Evolutionary conservation across 2,888 invertebrate genomes (phyloP), one percentile per base, ranked within the genome.

Genomic region (Napeogenes inachia): DNA sequence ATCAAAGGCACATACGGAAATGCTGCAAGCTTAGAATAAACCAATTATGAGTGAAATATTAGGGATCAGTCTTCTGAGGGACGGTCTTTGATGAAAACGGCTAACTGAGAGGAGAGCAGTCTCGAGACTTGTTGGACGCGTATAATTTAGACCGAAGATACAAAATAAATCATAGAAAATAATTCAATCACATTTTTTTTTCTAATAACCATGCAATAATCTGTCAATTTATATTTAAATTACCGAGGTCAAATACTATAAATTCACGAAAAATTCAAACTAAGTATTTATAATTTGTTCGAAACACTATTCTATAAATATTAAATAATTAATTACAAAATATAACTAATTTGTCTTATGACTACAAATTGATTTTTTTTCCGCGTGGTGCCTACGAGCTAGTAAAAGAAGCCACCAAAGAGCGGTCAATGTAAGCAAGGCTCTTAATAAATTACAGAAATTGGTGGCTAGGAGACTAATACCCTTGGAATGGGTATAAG

Each of bases 11-110:
- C 84, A 87, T 80, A 87, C 87, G 89, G 88, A 84, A 85, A 81
- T 81, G 79, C 82, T 80, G 79, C 76, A 71, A 88, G 89, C 89
- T 89, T 89, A 89, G 90, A 87, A 88, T 90, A 90, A 89, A 89
- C 90, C 90, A 90, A 90, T 90, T 90, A 90, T 89, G 88, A 89
- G 87, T 87, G 89, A 90, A 90, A 90, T 90, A 89, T 90, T 90
- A 89, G 89, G 89, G 89, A 90, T 89, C 89, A 88, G 84, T 76
- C 77, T 79, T 77, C 74, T 74, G 74, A 73, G 77, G 78, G 80
- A 81, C 78, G 80, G 80, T 83, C 88, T 90, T 90, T 90, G 90
- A 89, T 90, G 89, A 85, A 79, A 74, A 76, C 80, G 74, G 76
- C 80, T 78, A 79, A 81, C 68, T 68, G 65, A 59, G 66, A 50